phyloP scores from a whole-genome alignment of 2,888 invertebrate genomes.

The Calameuta filiformis region DNA sequence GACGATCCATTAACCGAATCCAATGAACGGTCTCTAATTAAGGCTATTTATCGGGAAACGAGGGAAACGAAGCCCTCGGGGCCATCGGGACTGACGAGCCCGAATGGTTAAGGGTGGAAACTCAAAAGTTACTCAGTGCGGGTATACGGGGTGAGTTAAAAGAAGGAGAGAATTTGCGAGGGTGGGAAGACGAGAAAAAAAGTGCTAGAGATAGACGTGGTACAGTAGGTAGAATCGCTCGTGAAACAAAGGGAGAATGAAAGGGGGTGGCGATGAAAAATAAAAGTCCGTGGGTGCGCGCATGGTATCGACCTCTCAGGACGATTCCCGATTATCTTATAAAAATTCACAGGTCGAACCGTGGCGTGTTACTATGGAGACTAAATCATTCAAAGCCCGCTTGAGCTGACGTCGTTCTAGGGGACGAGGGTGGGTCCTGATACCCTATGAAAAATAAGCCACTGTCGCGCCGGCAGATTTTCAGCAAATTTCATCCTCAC shows the following conservation, averaged over 20 bases:
- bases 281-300: background rate
- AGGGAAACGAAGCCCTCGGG: slow-evolving; percentile 31
- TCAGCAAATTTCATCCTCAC: slow-evolving; percentile 21
- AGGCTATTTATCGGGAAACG: slow-evolving; percentile 58
- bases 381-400: slow-evolving; percentile 23
- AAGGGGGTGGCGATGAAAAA: background rate
- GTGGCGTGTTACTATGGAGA: slow-evolving; percentile 27
- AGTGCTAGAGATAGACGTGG: background rate
- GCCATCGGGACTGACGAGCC: slow-evolving; percentile 29
- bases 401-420: slow-evolving; percentile 3
- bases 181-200: slow-evolving; percentile 13
- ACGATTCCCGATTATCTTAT: slow-evolving; percentile 23
- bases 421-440: slow-evolving; percentile 4
- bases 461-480: slow-evolving; percentile 17
- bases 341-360: slow-evolving; percentile 37
- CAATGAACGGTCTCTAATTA: slow-evolving; percentile 58
- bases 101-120: slow-evolving; percentile 38
- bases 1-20: slow-evolving; percentile 59
- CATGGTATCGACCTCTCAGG: background rate
- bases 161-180: slow-evolving; percentile 27
- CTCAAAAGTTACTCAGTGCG: slow-evolving; percentile 37
- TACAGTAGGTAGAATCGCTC: background rate
- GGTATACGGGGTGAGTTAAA: slow-evolving; percentile 36
- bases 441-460: slow-evolving; percentile 19
- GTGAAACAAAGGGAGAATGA: background rate